A percentile compares a stretch with the other conserved stretches of the same genome.
phyloP scores from a whole-genome alignment of 2,113 vertebrate genomes.

The Cheilinus undulatus region DNA sequence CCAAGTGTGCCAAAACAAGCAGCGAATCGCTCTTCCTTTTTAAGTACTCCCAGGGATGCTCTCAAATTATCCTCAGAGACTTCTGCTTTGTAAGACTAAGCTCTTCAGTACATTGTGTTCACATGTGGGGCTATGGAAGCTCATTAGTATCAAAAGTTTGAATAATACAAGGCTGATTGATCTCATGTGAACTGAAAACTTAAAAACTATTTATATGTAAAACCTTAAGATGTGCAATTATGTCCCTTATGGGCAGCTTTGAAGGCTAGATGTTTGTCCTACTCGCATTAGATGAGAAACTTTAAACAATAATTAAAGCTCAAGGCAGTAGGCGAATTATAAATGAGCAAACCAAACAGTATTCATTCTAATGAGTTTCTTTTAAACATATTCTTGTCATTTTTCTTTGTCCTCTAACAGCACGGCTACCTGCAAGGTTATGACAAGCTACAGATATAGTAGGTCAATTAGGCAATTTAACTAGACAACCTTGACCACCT shows the following conservation, averaged over 20 bases:
- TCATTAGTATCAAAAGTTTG: neutral
- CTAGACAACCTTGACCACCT: too few relatives aligned
- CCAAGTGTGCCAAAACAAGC: constrained; percentile 66
- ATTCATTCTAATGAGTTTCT: too few relatives aligned
- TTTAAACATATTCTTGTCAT: too few relatives aligned
- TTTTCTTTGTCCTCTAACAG: too few relatives aligned
- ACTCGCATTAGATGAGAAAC: too few relatives aligned
- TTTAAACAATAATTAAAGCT: too few relatives aligned
- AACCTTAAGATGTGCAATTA: neutral
- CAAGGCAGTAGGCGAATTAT: too few relatives aligned
- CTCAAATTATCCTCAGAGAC: constrained; percentile 32
- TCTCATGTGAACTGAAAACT: neutral
- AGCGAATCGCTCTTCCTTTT: constrained; percentile 61
- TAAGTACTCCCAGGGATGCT: constrained; percentile 45
- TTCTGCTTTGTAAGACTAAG: constrained; percentile 9
- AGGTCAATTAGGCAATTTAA: too few relatives aligned
- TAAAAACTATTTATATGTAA: neutral
- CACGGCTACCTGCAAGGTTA: too few relatives aligned
- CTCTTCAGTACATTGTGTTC: constrained; percentile 1
- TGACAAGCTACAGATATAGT: too few relatives aligned
- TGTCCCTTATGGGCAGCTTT: neutral
- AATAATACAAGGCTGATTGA: constrained; percentile 3
- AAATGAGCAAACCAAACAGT: too few relatives aligned
- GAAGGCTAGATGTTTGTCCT: neutral
- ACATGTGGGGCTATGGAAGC: neutral